Conservation (phyloP, 2,797 vertebrate species). For the Pseudopleuronectes americanus region DNA sequence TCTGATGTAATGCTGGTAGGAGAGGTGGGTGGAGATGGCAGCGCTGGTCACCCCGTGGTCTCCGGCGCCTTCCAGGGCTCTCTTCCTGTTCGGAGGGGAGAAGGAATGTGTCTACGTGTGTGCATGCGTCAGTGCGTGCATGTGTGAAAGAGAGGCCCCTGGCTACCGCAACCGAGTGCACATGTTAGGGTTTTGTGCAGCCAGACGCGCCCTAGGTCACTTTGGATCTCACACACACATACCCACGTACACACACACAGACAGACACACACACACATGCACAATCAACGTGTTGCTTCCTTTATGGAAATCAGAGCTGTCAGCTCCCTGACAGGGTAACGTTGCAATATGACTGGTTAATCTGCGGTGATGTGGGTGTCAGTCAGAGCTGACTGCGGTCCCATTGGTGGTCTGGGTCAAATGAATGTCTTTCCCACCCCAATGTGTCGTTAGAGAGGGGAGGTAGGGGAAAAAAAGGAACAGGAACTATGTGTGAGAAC, state of each 20-base stretch:
- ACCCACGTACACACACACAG: conserved; percentile 44
- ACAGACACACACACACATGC: conserved; percentile 52
- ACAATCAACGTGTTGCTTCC: conserved; percentile 70
- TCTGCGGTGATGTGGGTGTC: conserved; percentile 69
- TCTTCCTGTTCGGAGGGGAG: conserved; percentile 70
- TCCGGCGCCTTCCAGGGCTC: conserved; percentile 63
- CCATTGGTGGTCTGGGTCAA: conserved; percentile 75
- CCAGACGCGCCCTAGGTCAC: conserved; percentile 72
- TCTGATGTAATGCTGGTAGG: conserved; percentile 79
- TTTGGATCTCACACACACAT: conserved; percentile 58
- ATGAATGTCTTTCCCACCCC: conserved; percentile 70
- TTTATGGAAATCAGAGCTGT: conserved; percentile 83
- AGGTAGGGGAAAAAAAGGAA: conserved; percentile 30
- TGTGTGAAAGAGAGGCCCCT: conserved; percentile 73
- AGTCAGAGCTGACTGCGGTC: conserved; percentile 57
- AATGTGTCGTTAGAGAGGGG: conserved; percentile 18
- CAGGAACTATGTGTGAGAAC: conserved; percentile 44
- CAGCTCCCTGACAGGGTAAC: conserved; percentile 70
- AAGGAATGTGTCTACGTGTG: conserved; percentile 53
- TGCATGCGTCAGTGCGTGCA: conserved; percentile 27
- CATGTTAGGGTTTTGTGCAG: conserved; percentile 70
- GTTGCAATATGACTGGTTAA: conserved; percentile 74
- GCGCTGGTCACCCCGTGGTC: conserved; percentile 73
- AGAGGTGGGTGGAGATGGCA: conserved; percentile 79
- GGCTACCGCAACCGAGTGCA: conserved; percentile 68